Evolutionary conservation across 2,797 vertebrate genomes (phyloP).

Genomic region (Mastacembelus armatus): DNA sequence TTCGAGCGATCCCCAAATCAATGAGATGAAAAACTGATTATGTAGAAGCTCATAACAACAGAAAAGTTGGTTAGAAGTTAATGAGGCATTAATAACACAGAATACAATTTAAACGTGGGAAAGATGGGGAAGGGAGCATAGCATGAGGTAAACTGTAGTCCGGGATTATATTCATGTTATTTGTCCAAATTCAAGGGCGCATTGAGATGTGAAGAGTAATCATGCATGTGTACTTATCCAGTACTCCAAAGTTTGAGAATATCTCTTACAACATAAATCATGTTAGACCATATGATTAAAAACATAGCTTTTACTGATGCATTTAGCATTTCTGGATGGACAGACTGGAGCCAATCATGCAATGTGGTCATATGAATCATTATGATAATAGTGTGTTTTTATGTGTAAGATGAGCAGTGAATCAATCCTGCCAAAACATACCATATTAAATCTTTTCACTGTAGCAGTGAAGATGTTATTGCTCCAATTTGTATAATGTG

Average conservation of each 20-base stretch:
- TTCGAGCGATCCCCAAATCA: background rate
- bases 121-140: too few relatives aligned
- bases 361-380: background rate
- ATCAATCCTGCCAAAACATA: background rate
- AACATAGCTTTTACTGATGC: background rate
- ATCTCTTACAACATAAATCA: background rate
- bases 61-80: background rate
- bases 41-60: background rate
- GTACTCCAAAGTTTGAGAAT: background rate
- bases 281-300: background rate
- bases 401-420: background rate
- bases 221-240: background rate
- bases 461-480: constrained; percentile 10
- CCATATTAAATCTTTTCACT: background rate
- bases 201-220: too few relatives aligned
- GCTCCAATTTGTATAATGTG: background rate
- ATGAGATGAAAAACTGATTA: background rate
- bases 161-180: background rate
- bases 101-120: background rate
- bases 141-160: background rate
- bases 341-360: background rate
- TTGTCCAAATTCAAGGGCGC: too few relatives aligned
- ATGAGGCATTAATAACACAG: background rate
- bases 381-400: background rate
- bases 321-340: background rate